Evolutionary conservation across 1,140 invertebrate species (phyloP).

Genomic region (Tribolium castaneum): DNA sequence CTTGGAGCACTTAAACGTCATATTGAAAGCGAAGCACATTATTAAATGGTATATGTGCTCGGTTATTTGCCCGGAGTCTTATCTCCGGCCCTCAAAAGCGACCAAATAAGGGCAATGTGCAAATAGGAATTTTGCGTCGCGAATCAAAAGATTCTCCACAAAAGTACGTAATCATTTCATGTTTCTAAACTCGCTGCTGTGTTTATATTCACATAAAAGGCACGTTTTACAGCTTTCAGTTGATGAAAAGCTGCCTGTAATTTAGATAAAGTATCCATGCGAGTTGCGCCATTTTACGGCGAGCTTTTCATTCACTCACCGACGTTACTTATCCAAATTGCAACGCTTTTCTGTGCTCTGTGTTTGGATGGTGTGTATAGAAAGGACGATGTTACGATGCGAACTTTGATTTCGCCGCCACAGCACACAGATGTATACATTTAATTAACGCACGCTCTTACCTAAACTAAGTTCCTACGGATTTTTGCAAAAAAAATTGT

Average conservation of each 20-base stretch:
- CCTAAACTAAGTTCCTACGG: constrained; percentile 29
- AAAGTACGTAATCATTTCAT: constrained; percentile 50
- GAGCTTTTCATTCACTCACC: constrained; percentile 8
- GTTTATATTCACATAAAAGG: constrained; percentile 50
- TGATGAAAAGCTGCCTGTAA: constrained; percentile 52
- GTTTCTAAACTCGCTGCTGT: constrained; percentile 42
- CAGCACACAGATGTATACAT: neutral
- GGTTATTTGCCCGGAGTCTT: constrained; percentile 27
- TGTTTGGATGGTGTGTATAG: neutral
- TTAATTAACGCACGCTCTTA: constrained; percentile 32
- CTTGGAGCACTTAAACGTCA: constrained; percentile 54
- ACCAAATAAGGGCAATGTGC: constrained; percentile 34
- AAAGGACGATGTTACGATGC: constrained; percentile 30
- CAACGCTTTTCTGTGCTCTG: constrained; percentile 35
- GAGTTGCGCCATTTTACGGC: constrained; percentile 41
- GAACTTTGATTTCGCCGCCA: constrained; percentile 8
- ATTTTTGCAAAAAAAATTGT: constrained; percentile 63
- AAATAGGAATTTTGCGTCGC: constrained; percentile 29
- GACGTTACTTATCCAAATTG: constrained; percentile 52
- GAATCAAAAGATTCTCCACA: constrained; percentile 43
- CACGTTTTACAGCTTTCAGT: constrained; percentile 50
- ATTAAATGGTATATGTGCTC: constrained; percentile 50
- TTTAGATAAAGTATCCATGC: constrained; percentile 53
- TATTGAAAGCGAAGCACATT: constrained; percentile 55
- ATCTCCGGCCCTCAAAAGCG: constrained; percentile 10